A percentile compares a stretch with the other conserved stretches of the same genome.
These are phyloP conservation scores for Sesia bembeciformis DNA, from an alignment of 2,888 invertebrate genomes.

Conservation along the genomic window DNA sequence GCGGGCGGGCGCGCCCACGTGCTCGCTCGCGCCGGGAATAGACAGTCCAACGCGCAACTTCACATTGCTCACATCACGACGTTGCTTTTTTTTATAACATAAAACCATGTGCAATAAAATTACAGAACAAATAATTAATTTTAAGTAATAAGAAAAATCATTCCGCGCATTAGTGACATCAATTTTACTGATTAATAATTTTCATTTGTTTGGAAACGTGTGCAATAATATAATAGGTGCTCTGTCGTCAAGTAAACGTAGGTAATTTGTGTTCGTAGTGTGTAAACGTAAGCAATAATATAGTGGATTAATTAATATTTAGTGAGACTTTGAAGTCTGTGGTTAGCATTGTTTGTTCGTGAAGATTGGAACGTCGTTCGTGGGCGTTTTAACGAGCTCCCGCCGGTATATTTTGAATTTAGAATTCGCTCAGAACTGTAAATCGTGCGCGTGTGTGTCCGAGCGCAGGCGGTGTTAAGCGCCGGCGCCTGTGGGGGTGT, in stretches of 20 bases:
- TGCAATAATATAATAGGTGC: background rate
- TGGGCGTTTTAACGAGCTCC: conserved; percentile 20
- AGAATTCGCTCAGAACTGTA: conserved; percentile 6
- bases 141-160: background rate
- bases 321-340: background rate
- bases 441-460: conserved; percentile 17
- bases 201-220: background rate
- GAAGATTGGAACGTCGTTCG: conserved; percentile 14
- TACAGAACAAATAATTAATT: background rate
- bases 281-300: conserved; percentile 17
- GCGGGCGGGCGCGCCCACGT: conserved; percentile 46
- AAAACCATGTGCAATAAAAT: background rate
- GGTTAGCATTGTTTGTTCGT: conserved; percentile 16
- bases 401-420: conserved; percentile 24
- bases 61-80: conserved; percentile 31
- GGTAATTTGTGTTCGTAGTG: background rate
- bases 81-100: background rate
- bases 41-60: conserved; percentile 57
- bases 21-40: conserved; percentile 62
- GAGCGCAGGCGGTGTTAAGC: conserved; percentile 9
- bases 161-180: background rate
- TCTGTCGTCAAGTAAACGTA: background rate
- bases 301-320: conserved; percentile 6
- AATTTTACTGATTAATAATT: background rate
- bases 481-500: conserved; percentile 18